Base-by-base conservation (phyloP, 2,113 vertebrate genomes). In the Phylloscopus whistleri region DNA sequence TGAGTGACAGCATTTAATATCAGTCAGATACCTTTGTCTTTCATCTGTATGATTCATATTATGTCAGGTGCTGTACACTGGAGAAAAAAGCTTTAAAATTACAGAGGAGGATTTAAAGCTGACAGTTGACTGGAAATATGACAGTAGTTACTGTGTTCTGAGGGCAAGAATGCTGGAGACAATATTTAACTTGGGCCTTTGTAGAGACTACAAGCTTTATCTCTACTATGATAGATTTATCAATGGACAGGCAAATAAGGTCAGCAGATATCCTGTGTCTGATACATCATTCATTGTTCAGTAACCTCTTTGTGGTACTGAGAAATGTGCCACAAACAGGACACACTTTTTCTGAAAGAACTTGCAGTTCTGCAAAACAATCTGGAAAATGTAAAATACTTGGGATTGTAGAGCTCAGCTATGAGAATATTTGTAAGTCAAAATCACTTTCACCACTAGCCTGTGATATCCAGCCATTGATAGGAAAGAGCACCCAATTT, bases 1-100 rank as follows among this genome's bases (percentile, higher is more conserved):
- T 92, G 94, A 95, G 78, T 89, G 91, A 90, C 90, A 92, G 81
- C 88, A 88, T 89, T 90, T 95, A 95, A 69, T 96, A 93, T 90
- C 83, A 96, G 89, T 83, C 74, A 91, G 24, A 56, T 67, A 55
- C 70, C 90, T 83, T 94, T 97, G 63, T 95, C 90, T 93, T 91
- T 93, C 76, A 56, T 95, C 59, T 87, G 20, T 73, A 28, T 44
- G 2, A 72, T 56, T 58, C 37, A 43, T 82, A 89, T 9, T 62
- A 76, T 52, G 60, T 83, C 52, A 95, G 51, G 72, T 90, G 62
- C 77, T 60, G 63, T 51, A 74, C 33, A 15, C 41, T 69, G 66
- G 77, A 82, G 66, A 67, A 93, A 72, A 96, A 90, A 94, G 51
- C 87, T 96, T 95, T 87, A 83, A 84, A 96, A 95, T 91, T 78